These are phyloP conservation scores for Crypturellus undulatus DNA, from an alignment of 2,113 vertebrate genomes.

Conservation along the genomic window DNA sequence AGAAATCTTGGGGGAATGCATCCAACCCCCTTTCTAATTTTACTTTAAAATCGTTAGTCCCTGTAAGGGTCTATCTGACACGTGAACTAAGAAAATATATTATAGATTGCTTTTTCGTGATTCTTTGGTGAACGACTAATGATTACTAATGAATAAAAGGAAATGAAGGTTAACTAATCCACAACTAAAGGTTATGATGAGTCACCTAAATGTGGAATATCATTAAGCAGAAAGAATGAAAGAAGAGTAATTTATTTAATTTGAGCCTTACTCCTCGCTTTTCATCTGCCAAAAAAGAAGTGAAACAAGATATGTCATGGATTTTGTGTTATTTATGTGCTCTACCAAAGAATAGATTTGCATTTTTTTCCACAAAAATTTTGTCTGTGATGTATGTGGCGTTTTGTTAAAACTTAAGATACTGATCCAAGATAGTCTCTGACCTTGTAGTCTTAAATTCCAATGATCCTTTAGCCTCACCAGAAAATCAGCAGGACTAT, in stretches of 20 bases:
- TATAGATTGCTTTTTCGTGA: neutral
- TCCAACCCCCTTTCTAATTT: neutral
- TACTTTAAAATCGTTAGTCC: slow-evolving; percentile 14
- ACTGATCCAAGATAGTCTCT: neutral
- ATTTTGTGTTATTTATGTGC: neutral
- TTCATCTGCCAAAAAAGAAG: neutral
- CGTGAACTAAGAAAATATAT: neutral
- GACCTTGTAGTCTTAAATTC: neutral
- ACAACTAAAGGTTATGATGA: neutral
- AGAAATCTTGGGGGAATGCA: neutral
- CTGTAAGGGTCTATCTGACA: neutral
- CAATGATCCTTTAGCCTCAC: neutral
- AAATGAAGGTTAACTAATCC: slow-evolving; percentile 3
- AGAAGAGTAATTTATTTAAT: neutral
- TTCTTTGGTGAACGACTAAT: neutral
- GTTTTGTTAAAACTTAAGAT: neutral
- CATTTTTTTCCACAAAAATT: neutral
- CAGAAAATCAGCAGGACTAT: neutral
- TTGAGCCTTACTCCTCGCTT: neutral
- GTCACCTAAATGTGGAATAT: neutral
- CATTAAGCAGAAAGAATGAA: neutral
- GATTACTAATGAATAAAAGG: neutral
- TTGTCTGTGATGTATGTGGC: neutral
- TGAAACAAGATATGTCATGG: neutral
- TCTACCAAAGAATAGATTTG: neutral